Conservation (phyloP, 2,888 invertebrate genomes). For the Bugulina stolonifera region DNA sequence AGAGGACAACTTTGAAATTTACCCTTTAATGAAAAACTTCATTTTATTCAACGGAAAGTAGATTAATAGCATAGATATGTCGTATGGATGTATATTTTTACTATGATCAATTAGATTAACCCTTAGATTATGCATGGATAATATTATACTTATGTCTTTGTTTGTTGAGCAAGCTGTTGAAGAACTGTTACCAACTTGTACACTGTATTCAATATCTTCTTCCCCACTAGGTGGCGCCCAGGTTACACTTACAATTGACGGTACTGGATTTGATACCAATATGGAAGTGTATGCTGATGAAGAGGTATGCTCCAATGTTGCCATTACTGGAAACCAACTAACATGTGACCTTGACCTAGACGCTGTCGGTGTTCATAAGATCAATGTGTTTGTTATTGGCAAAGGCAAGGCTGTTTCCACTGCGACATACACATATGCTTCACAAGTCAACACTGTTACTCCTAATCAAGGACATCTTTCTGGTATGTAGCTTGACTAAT, state of each 20-base stretch:
- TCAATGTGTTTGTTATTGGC: not conserved
- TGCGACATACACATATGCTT: not conserved
- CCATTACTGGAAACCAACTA: not conserved
- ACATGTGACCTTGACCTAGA: not conserved
- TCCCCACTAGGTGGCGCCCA: not conserved
- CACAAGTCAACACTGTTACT: not conserved
- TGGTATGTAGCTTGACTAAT: not conserved
- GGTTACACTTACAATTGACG: not conserved
- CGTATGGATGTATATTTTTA: no score
- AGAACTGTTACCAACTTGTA: no score
- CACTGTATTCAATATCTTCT: no score
- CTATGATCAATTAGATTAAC: no score
- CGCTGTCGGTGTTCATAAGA: not conserved
- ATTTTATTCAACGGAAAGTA: not conserved
- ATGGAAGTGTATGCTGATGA: not conserved
- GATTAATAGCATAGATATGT: no score
- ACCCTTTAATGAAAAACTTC: not conserved
- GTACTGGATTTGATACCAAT: slow-evolving; percentile 10
- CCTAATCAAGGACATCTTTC: slow-evolving; percentile 2
- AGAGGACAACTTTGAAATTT: not conserved
- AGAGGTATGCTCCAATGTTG: not conserved
- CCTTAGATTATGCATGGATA: no score
- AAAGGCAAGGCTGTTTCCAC: not conserved
- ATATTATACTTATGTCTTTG: no score
- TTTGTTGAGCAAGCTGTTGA: no score